phyloP scores from a whole-genome alignment of 2,888 invertebrate species.

The Trachelus troglodyta region DNA sequence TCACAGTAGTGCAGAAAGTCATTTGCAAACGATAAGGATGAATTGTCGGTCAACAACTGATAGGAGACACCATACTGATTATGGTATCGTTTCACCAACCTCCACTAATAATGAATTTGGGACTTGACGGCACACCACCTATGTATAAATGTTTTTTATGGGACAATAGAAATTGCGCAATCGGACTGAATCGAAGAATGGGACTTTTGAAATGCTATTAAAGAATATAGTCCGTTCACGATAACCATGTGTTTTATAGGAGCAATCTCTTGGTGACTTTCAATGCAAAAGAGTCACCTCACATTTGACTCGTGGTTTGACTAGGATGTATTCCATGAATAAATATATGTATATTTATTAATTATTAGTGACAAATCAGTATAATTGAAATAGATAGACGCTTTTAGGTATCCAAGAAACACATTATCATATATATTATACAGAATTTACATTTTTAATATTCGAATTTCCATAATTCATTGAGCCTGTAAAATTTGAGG shows the following conservation, averaged over 20 bases:
- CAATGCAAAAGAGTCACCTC: background rate
- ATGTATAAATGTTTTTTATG: background rate
- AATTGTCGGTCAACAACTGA: constrained; percentile 41
- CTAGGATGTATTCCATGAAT: background rate
- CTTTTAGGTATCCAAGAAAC: background rate
- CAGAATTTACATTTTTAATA: background rate
- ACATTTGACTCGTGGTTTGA: background rate
- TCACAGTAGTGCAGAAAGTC: constrained; percentile 46
- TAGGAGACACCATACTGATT: constrained; percentile 25
- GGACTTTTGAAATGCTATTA: background rate
- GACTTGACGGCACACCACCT: background rate
- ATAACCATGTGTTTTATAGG: background rate
- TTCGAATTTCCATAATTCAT: background rate
- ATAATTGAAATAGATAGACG: background rate
- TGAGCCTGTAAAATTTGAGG: background rate
- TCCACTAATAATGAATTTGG: background rate
- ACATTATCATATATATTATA: background rate
- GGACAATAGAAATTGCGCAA: background rate
- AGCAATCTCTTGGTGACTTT: background rate
- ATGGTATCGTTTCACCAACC: background rate
- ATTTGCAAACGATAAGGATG: constrained; percentile 38
- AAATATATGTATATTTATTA: background rate
- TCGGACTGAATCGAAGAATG: background rate
- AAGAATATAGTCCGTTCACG: background rate
- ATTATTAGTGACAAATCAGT: background rate